Percentiles rank a stretch among this genome's conserved stretches.
These are phyloP conservation scores for Varanus salvator DNA, from an alignment of 2,113 vertebrate species.

Conservation along the genomic window DNA sequence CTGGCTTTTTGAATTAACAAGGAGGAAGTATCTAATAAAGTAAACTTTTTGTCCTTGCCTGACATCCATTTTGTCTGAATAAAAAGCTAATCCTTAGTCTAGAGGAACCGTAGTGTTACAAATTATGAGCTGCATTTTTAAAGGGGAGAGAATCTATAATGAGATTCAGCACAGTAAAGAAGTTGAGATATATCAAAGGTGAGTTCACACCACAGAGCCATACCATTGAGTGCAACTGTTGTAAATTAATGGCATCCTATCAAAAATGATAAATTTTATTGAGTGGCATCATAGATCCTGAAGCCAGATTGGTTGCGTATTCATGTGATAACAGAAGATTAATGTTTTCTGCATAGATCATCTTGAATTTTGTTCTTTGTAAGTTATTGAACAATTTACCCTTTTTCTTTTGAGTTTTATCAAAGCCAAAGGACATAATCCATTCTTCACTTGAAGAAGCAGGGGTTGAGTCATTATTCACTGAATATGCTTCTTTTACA, in stretches of 20 bases:
- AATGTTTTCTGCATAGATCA: constrained; percentile 57
- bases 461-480: constrained; percentile 56
- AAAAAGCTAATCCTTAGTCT: constrained; percentile 31
- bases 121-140: constrained; percentile 49
- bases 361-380: constrained; percentile 56
- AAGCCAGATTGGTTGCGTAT: constrained; percentile 54
- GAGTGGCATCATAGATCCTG: constrained; percentile 60
- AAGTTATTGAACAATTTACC: constrained; percentile 55
- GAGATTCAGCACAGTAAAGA: constrained; percentile 34
- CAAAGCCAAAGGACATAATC: constrained; percentile 52
- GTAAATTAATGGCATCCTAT: constrained; percentile 59
- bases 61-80: constrained; percentile 27
- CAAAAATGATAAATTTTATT: constrained; percentile 64
- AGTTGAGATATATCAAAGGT: constrained; percentile 36
- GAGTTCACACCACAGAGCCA: constrained; percentile 43
- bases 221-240: constrained; percentile 22
- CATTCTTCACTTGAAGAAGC: constrained; percentile 57
- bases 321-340: constrained; percentile 62
- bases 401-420: constrained; percentile 65
- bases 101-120: constrained; percentile 32
- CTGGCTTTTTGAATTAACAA: constrained; percentile 17
- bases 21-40: constrained; percentile 25
- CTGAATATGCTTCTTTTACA: constrained; percentile 42
- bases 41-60: constrained; percentile 41
- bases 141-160: constrained; percentile 25